phyloP scores from a whole-genome alignment of 2,888 invertebrate species.

The Chloroclysta siterata region DNA sequence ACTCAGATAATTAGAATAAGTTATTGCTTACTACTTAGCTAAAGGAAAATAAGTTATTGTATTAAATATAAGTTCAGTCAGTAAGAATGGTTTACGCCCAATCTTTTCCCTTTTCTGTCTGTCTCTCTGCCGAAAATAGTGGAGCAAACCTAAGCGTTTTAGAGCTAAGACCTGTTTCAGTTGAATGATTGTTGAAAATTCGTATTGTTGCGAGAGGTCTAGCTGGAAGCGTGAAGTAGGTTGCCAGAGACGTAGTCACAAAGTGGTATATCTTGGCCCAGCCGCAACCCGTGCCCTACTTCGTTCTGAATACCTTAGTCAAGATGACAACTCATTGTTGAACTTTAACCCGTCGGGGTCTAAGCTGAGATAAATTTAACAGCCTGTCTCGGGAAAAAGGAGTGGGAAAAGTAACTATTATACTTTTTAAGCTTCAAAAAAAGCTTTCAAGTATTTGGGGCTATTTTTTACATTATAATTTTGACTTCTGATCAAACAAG shows the following conservation, averaged over 20 bases:
- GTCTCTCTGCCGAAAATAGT: neutral
- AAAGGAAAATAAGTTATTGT: too few relatives aligned
- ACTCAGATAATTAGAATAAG: too few relatives aligned
- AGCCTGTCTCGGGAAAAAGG: constrained; percentile 26
- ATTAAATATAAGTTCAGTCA: too few relatives aligned
- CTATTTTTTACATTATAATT: too few relatives aligned
- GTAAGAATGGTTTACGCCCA: too few relatives aligned
- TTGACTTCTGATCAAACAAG: too few relatives aligned
- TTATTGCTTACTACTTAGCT: too few relatives aligned
- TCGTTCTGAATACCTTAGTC: constrained; percentile 50
- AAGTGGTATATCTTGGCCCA: constrained; percentile 54
- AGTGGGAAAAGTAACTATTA: constrained; percentile 4
- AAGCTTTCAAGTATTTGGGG: neutral
- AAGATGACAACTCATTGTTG: constrained; percentile 56
- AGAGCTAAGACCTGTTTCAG: neutral
- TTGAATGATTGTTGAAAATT: constrained; percentile 13
- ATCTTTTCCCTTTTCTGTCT: too few relatives aligned
- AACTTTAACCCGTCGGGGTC: constrained; percentile 47
- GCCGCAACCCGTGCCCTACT: constrained; percentile 59
- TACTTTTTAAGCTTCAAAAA: neutral
- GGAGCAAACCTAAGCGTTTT: neutral
- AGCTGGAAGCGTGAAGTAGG: constrained; percentile 30
- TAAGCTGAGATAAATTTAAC: constrained; percentile 41
- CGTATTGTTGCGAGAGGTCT: constrained; percentile 12
- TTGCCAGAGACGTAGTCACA: constrained; percentile 38